Conservation (phyloP, 2,113 vertebrate genomes). For the Hoplias malabaricus region DNA sequence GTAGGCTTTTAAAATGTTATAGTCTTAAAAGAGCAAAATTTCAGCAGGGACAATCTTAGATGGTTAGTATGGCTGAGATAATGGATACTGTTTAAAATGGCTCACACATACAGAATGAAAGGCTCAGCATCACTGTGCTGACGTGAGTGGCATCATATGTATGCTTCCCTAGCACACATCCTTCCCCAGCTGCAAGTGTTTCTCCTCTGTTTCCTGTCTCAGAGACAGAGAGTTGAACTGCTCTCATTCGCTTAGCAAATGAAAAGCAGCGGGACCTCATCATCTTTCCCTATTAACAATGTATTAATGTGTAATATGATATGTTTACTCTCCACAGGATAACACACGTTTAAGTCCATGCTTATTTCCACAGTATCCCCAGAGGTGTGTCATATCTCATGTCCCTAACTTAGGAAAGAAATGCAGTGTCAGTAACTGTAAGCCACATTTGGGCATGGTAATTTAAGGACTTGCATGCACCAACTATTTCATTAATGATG, state of each 20-base stretch:
- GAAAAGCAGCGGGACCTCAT: neutral
- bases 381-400: too few species aligned
- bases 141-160: neutral
- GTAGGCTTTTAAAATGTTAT: too few species aligned
- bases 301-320: neutral
- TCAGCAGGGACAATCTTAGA: too few species aligned
- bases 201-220: neutral
- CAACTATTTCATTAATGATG: too few species aligned
- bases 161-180: neutral
- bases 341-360: neutral
- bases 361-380: too few species aligned
- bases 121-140: neutral
- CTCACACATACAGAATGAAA: neutral
- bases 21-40: too few species aligned
- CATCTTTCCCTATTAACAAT: neutral
- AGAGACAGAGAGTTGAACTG: neutral
- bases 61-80: too few species aligned
- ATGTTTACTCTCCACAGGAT: too few species aligned
- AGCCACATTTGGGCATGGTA: too few species aligned
- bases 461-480: too few species aligned
- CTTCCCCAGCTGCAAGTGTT: neutral
- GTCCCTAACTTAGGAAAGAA: too few species aligned
- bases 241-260: neutral
- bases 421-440: too few species aligned
- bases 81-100: neutral